Evolutionary conservation across 30 jellyfish, hydroid and myxozoan genomes (phyloP).

Genomic region (Phacellophora camtschatica): DNA sequence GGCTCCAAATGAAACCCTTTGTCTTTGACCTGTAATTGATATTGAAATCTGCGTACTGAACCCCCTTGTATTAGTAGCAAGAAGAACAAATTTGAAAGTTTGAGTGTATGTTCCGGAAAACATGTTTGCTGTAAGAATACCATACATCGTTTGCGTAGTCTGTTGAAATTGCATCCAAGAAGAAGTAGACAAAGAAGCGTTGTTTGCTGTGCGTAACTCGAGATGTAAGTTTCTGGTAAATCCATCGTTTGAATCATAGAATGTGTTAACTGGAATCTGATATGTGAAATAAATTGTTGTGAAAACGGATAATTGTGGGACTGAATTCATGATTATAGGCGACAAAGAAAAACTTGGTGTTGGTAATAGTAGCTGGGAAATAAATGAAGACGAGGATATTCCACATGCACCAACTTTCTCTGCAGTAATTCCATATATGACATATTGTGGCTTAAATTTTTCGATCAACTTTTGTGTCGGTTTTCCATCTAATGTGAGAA

Average conservation of each 20-base stretch:
- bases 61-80: slow-evolving; percentile 52
- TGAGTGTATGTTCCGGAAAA: not conserved
- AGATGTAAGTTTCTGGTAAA: slow-evolving; percentile 53
- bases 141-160: slow-evolving; percentile 62
- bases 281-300: slow-evolving; percentile 27
- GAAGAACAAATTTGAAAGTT: slow-evolving; percentile 3
- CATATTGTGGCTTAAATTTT: slow-evolving; percentile 73
- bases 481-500: slow-evolving; percentile 43
- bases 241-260: slow-evolving; percentile 76
- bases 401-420: slow-evolving; percentile 45
- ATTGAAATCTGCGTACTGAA: slow-evolving; percentile 12
- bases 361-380: not conserved
- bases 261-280: slow-evolving; percentile 64
- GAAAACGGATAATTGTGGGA: slow-evolving; percentile 55
- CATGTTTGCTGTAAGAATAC: slow-evolving; percentile 22
- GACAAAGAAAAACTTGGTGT: slow-evolving; percentile 17
- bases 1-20: slow-evolving; percentile 23
- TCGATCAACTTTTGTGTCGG: slow-evolving; percentile 48
- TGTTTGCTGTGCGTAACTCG: slow-evolving; percentile 37
- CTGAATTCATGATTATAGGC: slow-evolving; percentile 32
- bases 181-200: slow-evolving; percentile 11
- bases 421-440: slow-evolving; percentile 21
- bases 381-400: not conserved
- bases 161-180: slow-evolving; percentile 83
- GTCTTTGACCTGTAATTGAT: slow-evolving; percentile 11